Evolutionary conservation across 1,140 invertebrate genomes (phyloP).

Genomic region (Tetranychus urticae): DNA sequence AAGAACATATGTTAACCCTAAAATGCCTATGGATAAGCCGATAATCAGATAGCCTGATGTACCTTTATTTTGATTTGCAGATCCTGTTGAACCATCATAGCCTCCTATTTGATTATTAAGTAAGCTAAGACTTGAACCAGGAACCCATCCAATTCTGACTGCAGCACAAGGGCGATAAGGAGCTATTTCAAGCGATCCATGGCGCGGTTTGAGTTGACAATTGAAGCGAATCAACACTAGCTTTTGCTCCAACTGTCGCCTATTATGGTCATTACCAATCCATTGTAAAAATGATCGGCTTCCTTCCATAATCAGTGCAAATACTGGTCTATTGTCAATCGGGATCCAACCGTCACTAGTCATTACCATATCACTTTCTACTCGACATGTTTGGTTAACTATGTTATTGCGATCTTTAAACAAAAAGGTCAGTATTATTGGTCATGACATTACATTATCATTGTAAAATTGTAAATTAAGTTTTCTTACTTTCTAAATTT

Average conservation of each 20-base stretch:
- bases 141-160: constrained; percentile 53
- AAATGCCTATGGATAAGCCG: constrained; percentile 44
- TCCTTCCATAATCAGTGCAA: constrained; percentile 48
- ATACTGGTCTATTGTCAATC: constrained; percentile 38
- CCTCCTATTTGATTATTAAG: constrained; percentile 3
- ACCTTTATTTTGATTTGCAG: constrained; percentile 15
- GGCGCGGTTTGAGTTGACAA: constrained; percentile 40
- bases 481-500: constrained; percentile 48
- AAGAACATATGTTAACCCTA: constrained; percentile 55
- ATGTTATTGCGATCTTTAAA: not conserved
- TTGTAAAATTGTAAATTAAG: not conserved
- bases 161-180: constrained; percentile 54
- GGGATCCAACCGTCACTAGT: constrained; percentile 39
- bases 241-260: constrained; percentile 44
- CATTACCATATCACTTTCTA: constrained; percentile 54
- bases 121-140: constrained; percentile 31
- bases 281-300: constrained; percentile 52
- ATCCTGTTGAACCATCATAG: constrained; percentile 39
- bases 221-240: constrained; percentile 48
- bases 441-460: not conserved
- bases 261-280: constrained; percentile 45
- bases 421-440: no score
- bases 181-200: constrained; percentile 21
- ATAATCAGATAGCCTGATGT: constrained; percentile 47
- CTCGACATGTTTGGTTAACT: constrained; percentile 30